These are phyloP conservation scores for Phaenicophaeus curvirostris DNA, from an alignment of 2,797 vertebrate species.

Conservation along the genomic window DNA sequence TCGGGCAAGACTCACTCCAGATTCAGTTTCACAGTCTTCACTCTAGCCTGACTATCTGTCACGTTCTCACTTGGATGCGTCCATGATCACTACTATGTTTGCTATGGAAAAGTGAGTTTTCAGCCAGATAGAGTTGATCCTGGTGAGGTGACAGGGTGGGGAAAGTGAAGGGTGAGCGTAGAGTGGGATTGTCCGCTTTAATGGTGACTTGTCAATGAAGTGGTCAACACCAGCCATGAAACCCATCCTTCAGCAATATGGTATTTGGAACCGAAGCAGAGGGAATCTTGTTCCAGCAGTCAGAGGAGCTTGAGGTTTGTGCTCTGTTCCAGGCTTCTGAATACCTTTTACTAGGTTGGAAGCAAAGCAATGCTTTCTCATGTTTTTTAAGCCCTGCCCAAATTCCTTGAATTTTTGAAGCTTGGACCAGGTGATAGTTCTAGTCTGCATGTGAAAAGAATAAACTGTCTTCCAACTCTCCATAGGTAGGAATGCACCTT, in stretches of 20 bases:
- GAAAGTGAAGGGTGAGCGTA: background rate
- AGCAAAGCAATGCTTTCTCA: background rate
- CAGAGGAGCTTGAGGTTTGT: background rate
- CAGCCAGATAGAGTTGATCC: background rate
- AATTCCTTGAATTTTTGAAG: slow-evolving; percentile 51
- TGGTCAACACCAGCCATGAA: background rate
- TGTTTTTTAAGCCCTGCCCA: slow-evolving; percentile 32
- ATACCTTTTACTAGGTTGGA: background rate
- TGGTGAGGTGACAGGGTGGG: background rate
- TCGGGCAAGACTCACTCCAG: background rate
- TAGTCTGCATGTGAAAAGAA: slow-evolving; percentile 51
- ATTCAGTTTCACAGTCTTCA: background rate
- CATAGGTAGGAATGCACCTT: background rate
- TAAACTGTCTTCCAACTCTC: background rate
- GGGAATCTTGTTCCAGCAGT: background rate
- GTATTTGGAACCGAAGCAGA: background rate
- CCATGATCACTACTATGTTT: background rate
- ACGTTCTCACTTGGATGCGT: background rate
- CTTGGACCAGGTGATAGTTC: slow-evolving; percentile 33
- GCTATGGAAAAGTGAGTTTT: background rate
- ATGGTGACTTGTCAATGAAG: background rate
- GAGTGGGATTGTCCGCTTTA: background rate
- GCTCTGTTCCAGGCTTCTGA: background rate
- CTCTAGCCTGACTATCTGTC: background rate
- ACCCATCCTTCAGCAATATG: background rate